Conservation (phyloP, 2,113 vertebrate genomes). For the Cygnus atratus region DNA sequence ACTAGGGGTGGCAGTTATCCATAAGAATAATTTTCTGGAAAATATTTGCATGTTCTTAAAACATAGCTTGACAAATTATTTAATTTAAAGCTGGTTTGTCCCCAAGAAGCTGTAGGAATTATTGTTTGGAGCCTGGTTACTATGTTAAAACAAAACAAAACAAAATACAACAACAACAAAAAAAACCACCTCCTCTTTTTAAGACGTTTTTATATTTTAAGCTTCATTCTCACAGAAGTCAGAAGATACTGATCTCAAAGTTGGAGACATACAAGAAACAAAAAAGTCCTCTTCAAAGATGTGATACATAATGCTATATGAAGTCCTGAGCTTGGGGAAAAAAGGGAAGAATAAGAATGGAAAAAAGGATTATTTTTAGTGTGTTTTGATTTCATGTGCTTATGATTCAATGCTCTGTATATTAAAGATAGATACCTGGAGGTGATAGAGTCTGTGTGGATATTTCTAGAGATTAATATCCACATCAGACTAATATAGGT, state of each 20-base stretch:
- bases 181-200: neutral
- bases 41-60: constrained; percentile 31
- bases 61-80: constrained; percentile 9
- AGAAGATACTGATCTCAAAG: constrained; percentile 24
- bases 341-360: neutral
- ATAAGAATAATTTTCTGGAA: neutral
- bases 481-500: neutral
- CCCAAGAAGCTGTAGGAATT: neutral
- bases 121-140: constrained; percentile 12
- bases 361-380: neutral
- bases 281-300: constrained; percentile 47
- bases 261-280: constrained; percentile 16
- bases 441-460: neutral
- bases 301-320: neutral
- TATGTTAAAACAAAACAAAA: neutral
- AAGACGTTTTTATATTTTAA: constrained; percentile 1
- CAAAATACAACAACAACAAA: neutral
- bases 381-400: neutral
- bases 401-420: neutral
- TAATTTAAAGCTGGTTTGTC: constrained; percentile 41
- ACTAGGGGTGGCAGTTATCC: neutral
- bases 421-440: neutral
- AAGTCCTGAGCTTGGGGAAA: neutral
- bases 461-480: constrained; percentile 28
- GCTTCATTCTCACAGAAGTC: constrained; percentile 30